phyloP scores from a whole-genome alignment of 2,888 invertebrate species.

The Meiosimyza platycephala region DNA sequence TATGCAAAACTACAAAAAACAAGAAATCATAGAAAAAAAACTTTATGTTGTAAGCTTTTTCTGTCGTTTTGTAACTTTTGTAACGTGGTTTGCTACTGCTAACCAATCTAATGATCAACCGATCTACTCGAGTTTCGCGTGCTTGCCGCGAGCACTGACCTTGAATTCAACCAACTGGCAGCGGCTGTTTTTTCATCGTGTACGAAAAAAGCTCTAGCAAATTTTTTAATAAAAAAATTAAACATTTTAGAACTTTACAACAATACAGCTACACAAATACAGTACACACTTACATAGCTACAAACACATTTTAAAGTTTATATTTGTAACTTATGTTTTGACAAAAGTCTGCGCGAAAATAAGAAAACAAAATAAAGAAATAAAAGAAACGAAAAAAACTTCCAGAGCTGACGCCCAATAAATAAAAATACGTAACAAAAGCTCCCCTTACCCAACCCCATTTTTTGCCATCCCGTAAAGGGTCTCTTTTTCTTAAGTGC shows the following conservation, averaged over 20 bases:
- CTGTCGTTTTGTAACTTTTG: slow-evolving; percentile 9
- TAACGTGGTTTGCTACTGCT: slow-evolving; percentile 2
- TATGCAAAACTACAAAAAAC: not conserved
- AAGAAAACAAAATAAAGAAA: not conserved
- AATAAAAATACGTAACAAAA: not conserved
- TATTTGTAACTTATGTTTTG: too few species aligned
- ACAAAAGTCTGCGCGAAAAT: too few species aligned
- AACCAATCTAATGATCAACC: too few species aligned
- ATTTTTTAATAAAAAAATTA: slow-evolving; percentile 1
- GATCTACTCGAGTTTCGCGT: not conserved
- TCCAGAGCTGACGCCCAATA: slow-evolving; percentile 26
- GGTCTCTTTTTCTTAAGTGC: too few species aligned
- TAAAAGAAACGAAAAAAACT: slow-evolving; percentile 8
- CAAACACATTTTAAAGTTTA: too few species aligned
- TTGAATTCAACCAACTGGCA: slow-evolving; percentile 44
- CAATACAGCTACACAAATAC: slow-evolving; percentile 19
- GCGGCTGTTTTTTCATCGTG: not conserved
- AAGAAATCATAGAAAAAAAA: not conserved
- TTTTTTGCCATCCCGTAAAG: too few species aligned
- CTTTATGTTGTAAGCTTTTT: slow-evolving; percentile 19
- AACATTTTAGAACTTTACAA: slow-evolving; percentile 23
- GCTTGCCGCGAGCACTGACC: slow-evolving; percentile 50
- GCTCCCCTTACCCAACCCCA: too few species aligned
- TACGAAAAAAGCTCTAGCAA: slow-evolving; percentile 5
- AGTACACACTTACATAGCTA: not conserved